A percentile compares a stretch with the other conserved stretches of the same genome.
Evolutionary conservation across 2,888 invertebrate species (phyloP).

Genomic region (Apodemia hepburni): DNA sequence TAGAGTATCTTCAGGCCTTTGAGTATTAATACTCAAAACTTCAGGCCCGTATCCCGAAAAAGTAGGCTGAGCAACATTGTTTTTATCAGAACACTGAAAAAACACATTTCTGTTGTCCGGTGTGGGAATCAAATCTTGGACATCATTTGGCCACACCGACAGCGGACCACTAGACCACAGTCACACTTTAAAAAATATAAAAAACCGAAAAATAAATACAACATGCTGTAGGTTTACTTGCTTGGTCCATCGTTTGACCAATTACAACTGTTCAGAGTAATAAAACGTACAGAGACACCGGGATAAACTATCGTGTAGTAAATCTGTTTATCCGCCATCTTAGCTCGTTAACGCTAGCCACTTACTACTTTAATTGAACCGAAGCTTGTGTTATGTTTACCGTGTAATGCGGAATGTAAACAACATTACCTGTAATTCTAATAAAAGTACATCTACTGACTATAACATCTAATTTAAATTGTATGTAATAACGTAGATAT

Average conservation of each 20-base stretch:
- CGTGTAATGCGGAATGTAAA: conserved; percentile 32
- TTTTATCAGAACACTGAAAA: no score
- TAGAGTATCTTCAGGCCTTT: no score
- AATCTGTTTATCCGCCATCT: conserved; percentile 35
- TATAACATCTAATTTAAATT: not conserved
- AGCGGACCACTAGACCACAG: no score
- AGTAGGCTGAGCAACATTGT: no score
- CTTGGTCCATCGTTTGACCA: conserved; percentile 35
- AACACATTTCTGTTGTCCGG: no score
- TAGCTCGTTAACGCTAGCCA: conserved; percentile 20
- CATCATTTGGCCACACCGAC: no score
- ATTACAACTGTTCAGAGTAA: conserved; percentile 44
- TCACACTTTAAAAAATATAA: no score
- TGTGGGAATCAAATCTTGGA: no score
- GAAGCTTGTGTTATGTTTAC: conserved; percentile 14
- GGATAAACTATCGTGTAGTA: conserved; percentile 37
- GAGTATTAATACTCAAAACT: no score
- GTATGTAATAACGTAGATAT: not conserved
- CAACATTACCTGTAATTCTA: conserved; percentile 35
- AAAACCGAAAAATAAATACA: not conserved
- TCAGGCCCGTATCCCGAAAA: no score
- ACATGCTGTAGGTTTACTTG: not conserved
- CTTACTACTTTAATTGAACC: conserved; percentile 8
- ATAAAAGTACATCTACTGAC: not conserved
- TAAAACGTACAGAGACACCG: conserved; percentile 42